Percentiles rank a stretch among this genome's conserved stretches.
These are phyloP conservation scores for Aulostomus chinensis DNA, from an alignment of 2,797 vertebrate species.

Conservation along the genomic window DNA sequence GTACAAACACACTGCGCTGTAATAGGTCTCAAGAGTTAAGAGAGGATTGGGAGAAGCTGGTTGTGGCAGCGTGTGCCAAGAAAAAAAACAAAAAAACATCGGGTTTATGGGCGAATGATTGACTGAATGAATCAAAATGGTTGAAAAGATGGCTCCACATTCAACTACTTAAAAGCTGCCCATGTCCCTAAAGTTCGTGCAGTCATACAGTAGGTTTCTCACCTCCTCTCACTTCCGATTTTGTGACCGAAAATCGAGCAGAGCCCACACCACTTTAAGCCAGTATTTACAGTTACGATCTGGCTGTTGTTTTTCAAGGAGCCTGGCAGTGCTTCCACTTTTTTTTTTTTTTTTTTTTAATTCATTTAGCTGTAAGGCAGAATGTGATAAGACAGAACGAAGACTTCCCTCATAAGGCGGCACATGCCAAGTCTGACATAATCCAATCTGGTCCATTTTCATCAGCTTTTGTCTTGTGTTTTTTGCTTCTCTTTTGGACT, in stretches of 20 bases:
- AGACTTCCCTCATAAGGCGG: constrained; percentile 80
- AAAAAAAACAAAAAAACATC: background rate
- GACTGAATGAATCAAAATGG: constrained; percentile 6
- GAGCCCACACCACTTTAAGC: constrained; percentile 69
- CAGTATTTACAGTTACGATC: constrained; percentile 78
- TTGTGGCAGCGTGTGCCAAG: background rate
- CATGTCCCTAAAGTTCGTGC: constrained; percentile 32
- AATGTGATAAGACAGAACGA: constrained; percentile 83
- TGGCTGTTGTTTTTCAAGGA: constrained; percentile 75
- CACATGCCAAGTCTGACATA: constrained; percentile 85
- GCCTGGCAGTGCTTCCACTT: constrained; percentile 61
- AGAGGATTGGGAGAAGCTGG: too few relatives aligned
- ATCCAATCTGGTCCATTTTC: constrained; percentile 86
- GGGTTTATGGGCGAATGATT: constrained; percentile 5
- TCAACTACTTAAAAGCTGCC: constrained; percentile 12
- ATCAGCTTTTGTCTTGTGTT: constrained; percentile 83
- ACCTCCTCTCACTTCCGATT: constrained; percentile 63
- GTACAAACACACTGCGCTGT: constrained; percentile 4
- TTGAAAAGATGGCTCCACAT: constrained; percentile 15
- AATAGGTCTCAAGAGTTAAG: too few relatives aligned
- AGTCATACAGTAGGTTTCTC: constrained; percentile 15
- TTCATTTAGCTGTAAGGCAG: constrained; percentile 84
- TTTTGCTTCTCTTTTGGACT: constrained; percentile 86
- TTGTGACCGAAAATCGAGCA: constrained; percentile 57
- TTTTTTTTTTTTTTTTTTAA: constrained; percentile 47